phyloP scores from a whole-genome alignment of 1,140 invertebrate species.

The Rhopalosiphum maidis region DNA sequence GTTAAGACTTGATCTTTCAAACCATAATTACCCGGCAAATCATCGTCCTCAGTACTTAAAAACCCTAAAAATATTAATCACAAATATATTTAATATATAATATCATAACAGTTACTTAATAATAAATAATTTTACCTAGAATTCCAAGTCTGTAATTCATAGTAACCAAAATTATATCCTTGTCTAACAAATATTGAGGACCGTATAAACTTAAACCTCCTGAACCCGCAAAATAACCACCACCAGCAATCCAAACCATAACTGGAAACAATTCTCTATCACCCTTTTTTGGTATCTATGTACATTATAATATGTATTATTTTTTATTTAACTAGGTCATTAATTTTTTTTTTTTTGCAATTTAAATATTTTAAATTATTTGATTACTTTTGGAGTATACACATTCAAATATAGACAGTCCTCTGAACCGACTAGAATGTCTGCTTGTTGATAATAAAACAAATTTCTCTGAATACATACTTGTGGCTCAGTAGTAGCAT shows the following conservation, averaged over 20 bases:
- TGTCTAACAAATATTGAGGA: constrained; percentile 67
- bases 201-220: constrained; percentile 67
- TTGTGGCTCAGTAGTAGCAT: constrained; percentile 44
- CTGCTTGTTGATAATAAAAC: not conserved
- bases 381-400: constrained; percentile 59
- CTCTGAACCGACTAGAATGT: constrained; percentile 50
- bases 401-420: constrained; percentile 61
- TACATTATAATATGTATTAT: too few species aligned
- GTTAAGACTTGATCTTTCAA: constrained; percentile 59
- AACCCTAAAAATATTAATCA: constrained; percentile 56
- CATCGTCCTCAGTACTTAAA: constrained; percentile 58
- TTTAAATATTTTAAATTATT: too few species aligned
- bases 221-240: constrained; percentile 66
- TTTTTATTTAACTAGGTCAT: too few species aligned
- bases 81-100: not conserved
- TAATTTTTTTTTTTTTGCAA: too few species aligned
- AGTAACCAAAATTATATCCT: constrained; percentile 69
- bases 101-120: too few species aligned
- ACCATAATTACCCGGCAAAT: constrained; percentile 59
- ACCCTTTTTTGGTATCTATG: not conserved
- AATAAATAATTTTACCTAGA: constrained; percentile 59
- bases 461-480: constrained; percentile 56
- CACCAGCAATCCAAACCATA: constrained; percentile 72
- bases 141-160: constrained; percentile 72
- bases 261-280: constrained; percentile 63